Percentiles rank a stretch among this genome's conserved stretches.
These are phyloP conservation scores for Caenorhabditis sp. DNA, from an alignment of 2,888 invertebrate species.

Conservation along the genomic window DNA sequence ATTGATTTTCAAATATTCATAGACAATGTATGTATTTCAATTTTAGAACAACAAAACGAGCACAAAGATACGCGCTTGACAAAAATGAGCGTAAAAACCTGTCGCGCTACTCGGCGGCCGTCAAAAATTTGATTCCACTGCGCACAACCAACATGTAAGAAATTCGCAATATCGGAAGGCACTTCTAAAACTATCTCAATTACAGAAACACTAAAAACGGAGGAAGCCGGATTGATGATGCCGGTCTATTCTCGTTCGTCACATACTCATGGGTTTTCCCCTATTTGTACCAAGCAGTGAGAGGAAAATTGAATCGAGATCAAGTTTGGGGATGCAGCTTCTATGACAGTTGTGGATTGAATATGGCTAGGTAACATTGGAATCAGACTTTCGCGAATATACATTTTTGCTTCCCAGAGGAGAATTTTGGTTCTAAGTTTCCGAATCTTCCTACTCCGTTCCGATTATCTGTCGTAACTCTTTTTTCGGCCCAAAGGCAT, in stretches of 20 bases:
- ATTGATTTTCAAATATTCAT: neutral
- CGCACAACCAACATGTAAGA: slow-evolving; percentile 37
- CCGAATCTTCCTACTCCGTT: too few species aligned
- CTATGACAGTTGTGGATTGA: slow-evolving; percentile 79
- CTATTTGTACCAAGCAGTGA: slow-evolving; percentile 79
- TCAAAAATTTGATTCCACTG: slow-evolving; percentile 46
- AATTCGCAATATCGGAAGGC: too few species aligned
- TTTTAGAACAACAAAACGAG: slow-evolving; percentile 13
- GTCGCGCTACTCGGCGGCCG: slow-evolving; percentile 34
- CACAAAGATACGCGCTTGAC: slow-evolving; percentile 22
- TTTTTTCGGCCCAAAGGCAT: too few species aligned
- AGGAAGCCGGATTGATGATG: slow-evolving; percentile 76
- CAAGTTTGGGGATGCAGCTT: slow-evolving; percentile 78
- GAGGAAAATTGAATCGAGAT: slow-evolving; percentile 64
- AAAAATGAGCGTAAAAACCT: slow-evolving; percentile 22
- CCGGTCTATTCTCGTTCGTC: slow-evolving; percentile 80
- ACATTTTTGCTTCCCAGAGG: too few species aligned
- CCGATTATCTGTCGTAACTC: too few species aligned
- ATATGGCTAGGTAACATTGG: slow-evolving; percentile 79
- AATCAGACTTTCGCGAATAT: too few species aligned
- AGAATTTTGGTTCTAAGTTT: too few species aligned
- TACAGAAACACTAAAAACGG: slow-evolving; percentile 51
- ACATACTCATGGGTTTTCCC: slow-evolving; percentile 80
- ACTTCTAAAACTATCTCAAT: slow-evolving; percentile 1
- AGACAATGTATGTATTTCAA: neutral